Evolutionary conservation across 2,797 vertebrate genomes (phyloP).

Genomic region (Acrossocheilus fasciatus): DNA sequence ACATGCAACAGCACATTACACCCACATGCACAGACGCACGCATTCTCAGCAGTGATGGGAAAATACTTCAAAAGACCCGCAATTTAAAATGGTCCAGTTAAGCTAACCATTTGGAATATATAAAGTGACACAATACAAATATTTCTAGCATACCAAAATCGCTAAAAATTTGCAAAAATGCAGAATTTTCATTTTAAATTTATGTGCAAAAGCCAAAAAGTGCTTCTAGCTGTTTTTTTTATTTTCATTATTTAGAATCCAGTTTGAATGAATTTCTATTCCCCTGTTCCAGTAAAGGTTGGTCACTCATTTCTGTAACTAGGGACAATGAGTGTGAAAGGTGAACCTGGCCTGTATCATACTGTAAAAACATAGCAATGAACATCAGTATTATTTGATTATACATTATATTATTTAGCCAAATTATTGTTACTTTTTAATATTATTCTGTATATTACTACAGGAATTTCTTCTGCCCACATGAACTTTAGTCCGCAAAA

Average conservation of each 20-base stretch:
- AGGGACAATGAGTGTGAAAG: too few relatives aligned
- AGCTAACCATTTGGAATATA: neutral
- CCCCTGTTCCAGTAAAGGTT: too few relatives aligned
- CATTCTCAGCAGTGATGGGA: conserved; percentile 1
- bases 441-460: too few relatives aligned
- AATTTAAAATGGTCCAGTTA: conserved; percentile 60
- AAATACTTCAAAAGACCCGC: conserved; percentile 38
- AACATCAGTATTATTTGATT: too few relatives aligned
- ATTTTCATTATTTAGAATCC: neutral
- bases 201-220: neutral
- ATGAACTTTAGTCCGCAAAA: neutral
- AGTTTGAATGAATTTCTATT: too few relatives aligned
- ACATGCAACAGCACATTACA: conserved; percentile 26
- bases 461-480: neutral
- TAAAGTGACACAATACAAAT: neutral
- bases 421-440: too few relatives aligned
- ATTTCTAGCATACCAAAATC: neutral
- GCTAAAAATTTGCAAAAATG: neutral
- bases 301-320: too few relatives aligned
- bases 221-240: neutral
- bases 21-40: conserved; percentile 32
- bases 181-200: neutral
- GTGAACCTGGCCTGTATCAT: too few relatives aligned
- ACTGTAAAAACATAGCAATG: too few relatives aligned
- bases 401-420: too few relatives aligned